A percentile compares a stretch with the other conserved stretches of the same genome.
Conservation (phyloP, 1,140 invertebrate genomes). For the Drosophila gunungcola region DNA sequence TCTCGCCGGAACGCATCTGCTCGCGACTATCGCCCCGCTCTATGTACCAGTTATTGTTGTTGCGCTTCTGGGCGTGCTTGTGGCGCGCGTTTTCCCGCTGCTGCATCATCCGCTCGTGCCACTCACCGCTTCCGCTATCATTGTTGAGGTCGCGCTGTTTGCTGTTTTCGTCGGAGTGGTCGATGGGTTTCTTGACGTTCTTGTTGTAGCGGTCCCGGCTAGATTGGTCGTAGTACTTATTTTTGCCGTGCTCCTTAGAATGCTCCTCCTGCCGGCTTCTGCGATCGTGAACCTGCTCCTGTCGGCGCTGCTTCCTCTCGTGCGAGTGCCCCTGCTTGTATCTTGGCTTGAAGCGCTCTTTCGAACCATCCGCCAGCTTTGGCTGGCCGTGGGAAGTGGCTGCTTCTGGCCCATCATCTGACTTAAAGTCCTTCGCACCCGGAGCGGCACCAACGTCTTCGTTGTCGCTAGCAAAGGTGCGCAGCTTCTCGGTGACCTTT, state of each 20-base stretch:
- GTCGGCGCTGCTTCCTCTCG: conserved; percentile 6
- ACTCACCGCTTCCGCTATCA: conserved; percentile 67
- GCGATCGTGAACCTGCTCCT: not conserved
- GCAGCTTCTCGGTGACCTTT: conserved; percentile 68
- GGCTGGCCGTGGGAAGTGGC: conserved; percentile 1
- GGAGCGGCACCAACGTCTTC: not conserved
- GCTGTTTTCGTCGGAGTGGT: conserved; percentile 1
- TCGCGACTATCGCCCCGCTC: conserved; percentile 70
- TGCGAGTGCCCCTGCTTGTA: conserved; percentile 23
- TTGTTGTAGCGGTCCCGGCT: conserved; percentile 17
- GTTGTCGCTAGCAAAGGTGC: conserved; percentile 41
- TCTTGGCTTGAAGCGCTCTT: conserved; percentile 50
- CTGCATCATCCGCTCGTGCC: conserved; percentile 75
- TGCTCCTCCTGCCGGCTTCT: conserved; percentile 27
- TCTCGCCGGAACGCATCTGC: conserved; percentile 57
- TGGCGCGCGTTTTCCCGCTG: conserved; percentile 65
- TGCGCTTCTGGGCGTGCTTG: conserved; percentile 57
- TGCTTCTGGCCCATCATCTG: not conserved
- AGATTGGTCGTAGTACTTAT: conserved; percentile 32
- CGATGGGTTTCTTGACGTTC: conserved; percentile 3
- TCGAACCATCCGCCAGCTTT: conserved; percentile 25
- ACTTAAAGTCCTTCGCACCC: not conserved
- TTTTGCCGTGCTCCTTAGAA: conserved; percentile 35
- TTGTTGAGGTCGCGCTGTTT: conserved; percentile 15
- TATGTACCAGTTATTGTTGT: conserved; percentile 76